These are phyloP conservation scores for Galleria mellonella DNA, from an alignment of 1,140 invertebrate species.

Conservation along the genomic window DNA sequence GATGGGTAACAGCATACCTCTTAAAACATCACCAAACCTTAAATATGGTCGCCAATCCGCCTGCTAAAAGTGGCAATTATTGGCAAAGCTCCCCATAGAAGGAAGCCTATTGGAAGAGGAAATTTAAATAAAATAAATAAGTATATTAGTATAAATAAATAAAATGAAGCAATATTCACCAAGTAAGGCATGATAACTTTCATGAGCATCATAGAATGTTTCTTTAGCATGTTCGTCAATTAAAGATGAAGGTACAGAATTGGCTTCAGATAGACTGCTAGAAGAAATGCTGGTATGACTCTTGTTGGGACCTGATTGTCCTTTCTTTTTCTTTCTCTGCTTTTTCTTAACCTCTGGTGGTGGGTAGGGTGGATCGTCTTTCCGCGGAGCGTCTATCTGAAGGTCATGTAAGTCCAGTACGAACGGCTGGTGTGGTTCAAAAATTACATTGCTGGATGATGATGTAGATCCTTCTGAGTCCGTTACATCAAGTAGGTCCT, in stretches of 20 bases:
- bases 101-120: no score
- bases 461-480: conserved; percentile 23
- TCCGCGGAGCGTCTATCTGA: conserved; percentile 16
- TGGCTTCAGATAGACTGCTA: conserved; percentile 20
- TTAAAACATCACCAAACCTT: no score
- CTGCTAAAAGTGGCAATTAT: no score
- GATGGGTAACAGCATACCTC: no score
- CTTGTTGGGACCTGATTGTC: conserved; percentile 3
- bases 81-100: no score
- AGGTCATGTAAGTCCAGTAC: conserved; percentile 36
- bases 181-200: conserved; percentile 36
- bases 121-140: no score
- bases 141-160: no score
- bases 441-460: conserved; percentile 20
- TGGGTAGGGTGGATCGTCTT: conserved; percentile 17
- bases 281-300: conserved; percentile 16
- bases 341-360: conserved; percentile 18
- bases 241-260: conserved; percentile 8
- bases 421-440: conserved; percentile 13
- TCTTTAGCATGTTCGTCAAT: conserved; percentile 28
- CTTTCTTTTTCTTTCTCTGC: conserved; percentile 25
- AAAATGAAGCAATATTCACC: conserved; percentile 15
- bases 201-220: conserved; percentile 48
- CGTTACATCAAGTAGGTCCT: conserved; percentile 16
- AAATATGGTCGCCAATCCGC: no score